Evolutionary conservation across 2,888 invertebrate genomes (phyloP), one percentile per base, ranked within the genome.

Genomic region (Drosophila mettleri): DNA sequence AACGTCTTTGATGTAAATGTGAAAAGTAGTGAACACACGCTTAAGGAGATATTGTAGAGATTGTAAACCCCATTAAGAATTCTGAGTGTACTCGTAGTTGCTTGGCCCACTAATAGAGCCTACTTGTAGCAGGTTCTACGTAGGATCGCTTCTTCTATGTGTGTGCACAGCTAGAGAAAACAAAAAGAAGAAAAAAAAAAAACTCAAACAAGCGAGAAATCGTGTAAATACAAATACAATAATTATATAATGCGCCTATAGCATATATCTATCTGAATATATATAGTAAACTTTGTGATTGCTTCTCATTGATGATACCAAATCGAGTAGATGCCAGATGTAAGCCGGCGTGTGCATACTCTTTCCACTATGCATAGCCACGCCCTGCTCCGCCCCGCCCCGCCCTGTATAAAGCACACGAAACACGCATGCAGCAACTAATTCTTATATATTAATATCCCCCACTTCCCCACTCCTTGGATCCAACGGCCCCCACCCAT

Each of bases 241-340:
- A 38, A 61, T 34, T 51, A 45, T 51, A 24, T 52, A 83, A 38
- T 45, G 31, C 12, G 38, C 36, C 46, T 36, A 69, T n/a, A 51
- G 22, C 54, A 36, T 66, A 54, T 45, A 54, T 51, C 62, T 41
- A 45, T 27, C 16, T 6, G 24, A 43, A 67, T 36, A 53, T 52
- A 65, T 64, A 64, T 57, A 77, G 62, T 74, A 72, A 86, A 81
- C 79, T 86, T 88, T 88, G 88, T 88, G 88, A 88, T 88, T 85
- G 89, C 89, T 89, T 88, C 79, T 78, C 79, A 80, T 85, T 89
- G 72, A 88, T 67, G 77, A 74, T 65, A 66, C 64, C 58, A 60
- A 61, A 41, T 71, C 51, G 34, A 46, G 43, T 43, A 24, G n/a
- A 48, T 22, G 48, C 33, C 67, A 62, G 66, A 59, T 81, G 73